Evolutionary conservation across 1,140 invertebrate species (phyloP), one percentile per base, ranked within the genome.

Genomic region (Campoletis sonorensis): DNA sequence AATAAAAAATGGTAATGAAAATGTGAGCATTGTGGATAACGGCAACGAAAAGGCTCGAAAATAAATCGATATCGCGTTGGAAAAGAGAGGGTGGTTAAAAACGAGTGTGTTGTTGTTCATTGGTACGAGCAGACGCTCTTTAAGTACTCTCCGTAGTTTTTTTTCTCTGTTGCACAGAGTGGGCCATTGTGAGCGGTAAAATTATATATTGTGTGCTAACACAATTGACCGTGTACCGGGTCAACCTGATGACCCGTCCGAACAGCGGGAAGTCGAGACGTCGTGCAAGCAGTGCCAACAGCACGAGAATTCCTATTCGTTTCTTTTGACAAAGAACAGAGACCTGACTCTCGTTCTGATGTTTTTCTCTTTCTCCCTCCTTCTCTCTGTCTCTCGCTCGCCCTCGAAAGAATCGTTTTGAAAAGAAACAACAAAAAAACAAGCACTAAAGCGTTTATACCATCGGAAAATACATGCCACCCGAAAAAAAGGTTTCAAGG

Each of bases 181-280:
- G n/a, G 11, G 11, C 67, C 27, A 33, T 70, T 70, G 67, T 70
- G 15, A 70, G 67, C 30, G 27, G 26, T n/a, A 30, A n/a, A 70
- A 70, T 70, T 70, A 70, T 70, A 70, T 33, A 70, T 70, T 70
- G 67, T 70, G 30, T 70, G 67, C 67, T 33, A 70, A 70, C 67
- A 33, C 67, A 70, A 33, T 70, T 70, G 67, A 33, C 67, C 67
- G 67, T 70, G 30, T 70, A 30, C 26, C 67, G 30, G 30, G 30
- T 70, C 30, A 70, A 70, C 67, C 67, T 33, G 67, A 70, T 70
- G 67, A 70, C 30, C 67, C 67, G 67, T 33, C 27, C 67, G 67
- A 70, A 30, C 67, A 70, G 67, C 67, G 67, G 30, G 67, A 70
- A 33, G 30, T 70, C 30, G 15, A n/a, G n/a, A 70, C 67, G 67